Base-by-base conservation (phyloP, 1,140 invertebrate genomes). In the Gryllus bimaculatus region DNA sequence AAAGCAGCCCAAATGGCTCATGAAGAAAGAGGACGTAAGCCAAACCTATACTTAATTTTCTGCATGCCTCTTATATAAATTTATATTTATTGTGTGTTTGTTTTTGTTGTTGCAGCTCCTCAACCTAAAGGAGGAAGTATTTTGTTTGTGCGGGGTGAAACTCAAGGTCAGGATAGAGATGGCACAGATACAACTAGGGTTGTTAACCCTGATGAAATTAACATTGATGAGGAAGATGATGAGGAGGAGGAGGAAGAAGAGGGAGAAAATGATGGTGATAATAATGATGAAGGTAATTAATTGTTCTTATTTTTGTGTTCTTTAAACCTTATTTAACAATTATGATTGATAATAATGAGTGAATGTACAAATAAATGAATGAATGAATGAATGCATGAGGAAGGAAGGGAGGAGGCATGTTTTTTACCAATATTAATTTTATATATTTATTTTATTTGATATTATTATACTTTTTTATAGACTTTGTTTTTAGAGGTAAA, bases 151-250 rank as follows among this genome's bases (percentile, higher is more conserved):
- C 89, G 93, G 81, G 95, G 95, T 81, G 93, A 92, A 86, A 96
- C 92, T n/a, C 93, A 92, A 87, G 93, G 93, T 47, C 88, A 90
- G 78, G 88, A 89, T 48, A 90, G 91, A 81, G 92, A 94, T 82
- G 89, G 90, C 80, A 90, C 88, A 78, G 88, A 90, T 81, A 89
- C 91, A 82, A 87, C 87, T 5, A 86, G 88, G 81, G 91, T 95
- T 3, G 88, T 91, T 54, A 98, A 98, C 91, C 96, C 96, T 20
- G 96, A 98, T 87, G 96, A 98, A 87, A 98, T 98, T 84, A 90
- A 96, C 84, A 93, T 98, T 84, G 94, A 93, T 84, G 91, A 92
- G 84, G 94, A 95, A 80, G 92, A 94, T 73, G 91, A 92, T 26
- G 92, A 93, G 74, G 90, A 90, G 49, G 90, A 90, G 75, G 90